These are phyloP conservation scores for Nasonia giraulti DNA, from an alignment of 1,140 invertebrate species.

Conservation along the genomic window DNA sequence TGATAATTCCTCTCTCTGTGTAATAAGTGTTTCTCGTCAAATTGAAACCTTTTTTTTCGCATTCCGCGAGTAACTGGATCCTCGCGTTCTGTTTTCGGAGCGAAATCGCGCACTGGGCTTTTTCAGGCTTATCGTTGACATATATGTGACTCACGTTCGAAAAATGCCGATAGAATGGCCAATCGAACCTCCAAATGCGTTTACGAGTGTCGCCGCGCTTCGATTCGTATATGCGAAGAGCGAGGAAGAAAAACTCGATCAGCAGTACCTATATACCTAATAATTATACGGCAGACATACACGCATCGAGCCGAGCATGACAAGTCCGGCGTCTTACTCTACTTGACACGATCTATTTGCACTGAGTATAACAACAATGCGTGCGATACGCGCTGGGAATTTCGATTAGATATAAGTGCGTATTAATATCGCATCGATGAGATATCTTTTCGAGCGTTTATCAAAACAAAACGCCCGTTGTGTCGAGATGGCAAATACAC, in stretches of 20 bases:
- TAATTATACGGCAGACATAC: not conserved
- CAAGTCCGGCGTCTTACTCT: not conserved
- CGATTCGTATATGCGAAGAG: not conserved
- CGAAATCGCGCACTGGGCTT: not conserved
- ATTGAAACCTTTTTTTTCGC: not conserved
- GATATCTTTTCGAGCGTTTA: not conserved
- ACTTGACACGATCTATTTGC: not conserved
- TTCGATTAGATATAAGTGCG: not conserved
- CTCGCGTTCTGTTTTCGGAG: too few species aligned
- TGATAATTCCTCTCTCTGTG: too few species aligned
- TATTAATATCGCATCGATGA: not conserved
- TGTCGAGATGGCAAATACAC: not conserved
- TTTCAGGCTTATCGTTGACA: not conserved
- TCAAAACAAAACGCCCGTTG: not conserved
- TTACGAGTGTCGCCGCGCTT: not conserved
- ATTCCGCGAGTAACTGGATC: too few species aligned
- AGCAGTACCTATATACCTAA: not conserved
- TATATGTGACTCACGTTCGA: not conserved
- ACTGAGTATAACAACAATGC: not conserved
- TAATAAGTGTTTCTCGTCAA: not conserved
- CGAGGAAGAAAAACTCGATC: not conserved
- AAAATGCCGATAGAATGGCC: not conserved
- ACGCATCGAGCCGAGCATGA: not conserved
- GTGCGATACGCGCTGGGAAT: not conserved
- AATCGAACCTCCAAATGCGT: not conserved